Base-by-base conservation (phyloP, 1,140 invertebrate genomes). In the Drusus annulatus region DNA sequence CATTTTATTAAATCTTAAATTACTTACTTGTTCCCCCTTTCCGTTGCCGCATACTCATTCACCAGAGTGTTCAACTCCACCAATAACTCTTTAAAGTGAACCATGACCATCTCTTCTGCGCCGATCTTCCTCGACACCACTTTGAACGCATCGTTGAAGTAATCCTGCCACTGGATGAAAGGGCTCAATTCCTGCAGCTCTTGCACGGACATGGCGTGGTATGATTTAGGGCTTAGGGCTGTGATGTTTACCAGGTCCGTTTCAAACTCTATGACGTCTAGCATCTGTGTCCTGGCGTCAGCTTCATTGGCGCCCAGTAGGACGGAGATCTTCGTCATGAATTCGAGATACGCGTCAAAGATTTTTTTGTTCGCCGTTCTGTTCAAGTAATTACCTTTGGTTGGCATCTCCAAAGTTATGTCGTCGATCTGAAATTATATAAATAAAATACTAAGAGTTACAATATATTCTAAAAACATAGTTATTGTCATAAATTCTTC, bases 311-410 rank as follows among this genome's bases (percentile, higher is more conserved):
- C 96, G 0, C 97, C 97, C n/a, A 99, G 86, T 2, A 99, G 89
- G 4, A 96, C 93, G 60, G 96, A 96, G 82, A 98, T 94, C 89
- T 95, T 94, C 0, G 95, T 96, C 96, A 98, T 98, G 87, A 97
- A 99, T 58, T 96, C 94, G 80, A 98, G 89, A 86, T 98, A 98
- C 0, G 96, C 97, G 13, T 92, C 90, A 31, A 98, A 86, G 13
- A 98, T 92, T 91, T 97, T 96, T 54, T 91, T 91, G 83, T 95
- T 93, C 0, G 90, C 91, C 5, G 94, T 95, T 88, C 95, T 95
- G 87, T 99, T 99, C 8, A 98, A 89, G 86, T 99, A 99, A 87
- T 97, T 96, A 79, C 98, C 97, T 19, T 95, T 91, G 0, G 96
- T 96, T 31, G 96, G 96, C 65, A 99, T 87, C 0, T 95, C 96